phyloP scores from a whole-genome alignment of 2,888 invertebrate species.

The Drosophila niveifrons region DNA sequence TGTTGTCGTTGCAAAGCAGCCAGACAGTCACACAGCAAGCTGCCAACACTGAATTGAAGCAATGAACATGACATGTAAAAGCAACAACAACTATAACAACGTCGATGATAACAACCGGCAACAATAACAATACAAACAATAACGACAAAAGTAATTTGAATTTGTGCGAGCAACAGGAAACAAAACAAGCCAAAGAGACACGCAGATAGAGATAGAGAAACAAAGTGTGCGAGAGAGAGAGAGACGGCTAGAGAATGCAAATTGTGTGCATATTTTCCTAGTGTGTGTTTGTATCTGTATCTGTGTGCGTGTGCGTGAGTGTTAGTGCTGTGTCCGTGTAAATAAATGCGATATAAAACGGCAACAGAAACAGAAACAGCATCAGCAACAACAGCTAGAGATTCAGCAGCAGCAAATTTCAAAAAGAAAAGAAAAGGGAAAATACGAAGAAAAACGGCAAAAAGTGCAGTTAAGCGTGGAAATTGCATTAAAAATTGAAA shows the following conservation, averaged over 20 bases:
- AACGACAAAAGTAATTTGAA: constrained; percentile 72
- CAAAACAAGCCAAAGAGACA: constrained; percentile 39
- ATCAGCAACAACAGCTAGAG: constrained; percentile 10
- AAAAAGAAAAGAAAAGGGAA: constrained; percentile 26
- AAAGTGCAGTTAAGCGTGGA: constrained; percentile 77
- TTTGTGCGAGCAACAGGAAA: constrained; percentile 62
- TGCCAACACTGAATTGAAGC: constrained; percentile 55
- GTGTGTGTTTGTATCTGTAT: constrained; percentile 23
- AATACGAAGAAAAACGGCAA: constrained; percentile 53
- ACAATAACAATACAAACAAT: constrained; percentile 57
- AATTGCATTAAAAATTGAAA: constrained; percentile 78
- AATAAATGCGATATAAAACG: constrained; percentile 71
- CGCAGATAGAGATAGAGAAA: constrained; percentile 12
- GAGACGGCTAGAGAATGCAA: constrained; percentile 43
- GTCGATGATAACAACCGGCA: constrained; percentile 10
- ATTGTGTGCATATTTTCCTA: constrained; percentile 67
- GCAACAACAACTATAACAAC: constrained; percentile 20
- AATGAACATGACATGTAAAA: constrained; percentile 54
- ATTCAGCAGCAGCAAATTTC: constrained; percentile 7
- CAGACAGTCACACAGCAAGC: constrained; percentile 12
- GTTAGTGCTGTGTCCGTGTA: constrained; percentile 52
- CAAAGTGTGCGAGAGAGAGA: neutral
- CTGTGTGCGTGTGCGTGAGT: constrained; percentile 18
- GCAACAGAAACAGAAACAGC: constrained; percentile 31
- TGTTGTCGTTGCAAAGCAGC: constrained; percentile 39